Evolutionary conservation across 92 coral and sea anemone genomes (phyloP).

Genomic region (Paramuricea clavata): DNA sequence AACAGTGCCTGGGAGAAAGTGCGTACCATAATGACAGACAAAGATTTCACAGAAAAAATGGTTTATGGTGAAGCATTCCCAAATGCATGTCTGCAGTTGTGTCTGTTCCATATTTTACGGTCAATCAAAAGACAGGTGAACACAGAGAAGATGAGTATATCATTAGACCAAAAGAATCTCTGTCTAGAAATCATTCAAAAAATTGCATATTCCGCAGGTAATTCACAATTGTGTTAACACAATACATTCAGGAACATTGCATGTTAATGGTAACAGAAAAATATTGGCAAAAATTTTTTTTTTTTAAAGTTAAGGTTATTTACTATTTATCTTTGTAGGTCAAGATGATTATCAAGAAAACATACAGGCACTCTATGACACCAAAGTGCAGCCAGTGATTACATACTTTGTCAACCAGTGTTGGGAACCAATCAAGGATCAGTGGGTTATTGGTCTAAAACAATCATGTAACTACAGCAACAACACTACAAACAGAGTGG

Average conservation of each 20-base stretch:
- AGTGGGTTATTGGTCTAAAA: no score
- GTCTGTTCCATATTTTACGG: constrained; percentile 53
- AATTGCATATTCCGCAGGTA: neutral
- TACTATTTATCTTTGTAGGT: neutral
- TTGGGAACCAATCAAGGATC: no score
- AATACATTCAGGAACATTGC: no score
- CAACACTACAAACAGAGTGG: no score
- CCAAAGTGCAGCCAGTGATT: no score
- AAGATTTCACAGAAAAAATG: constrained; percentile 50
- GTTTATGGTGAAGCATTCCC: constrained; percentile 50
- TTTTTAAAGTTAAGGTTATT: neutral
- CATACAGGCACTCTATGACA: neutral
- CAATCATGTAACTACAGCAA: no score
- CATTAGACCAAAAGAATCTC: constrained; percentile 24
- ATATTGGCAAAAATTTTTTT: neutral
- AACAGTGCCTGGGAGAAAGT: constrained; percentile 39
- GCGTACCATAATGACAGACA: constrained; percentile 53
- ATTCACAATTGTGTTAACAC: no score
- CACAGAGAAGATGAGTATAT: constrained; percentile 54
- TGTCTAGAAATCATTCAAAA: neutral
- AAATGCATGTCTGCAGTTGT: constrained; percentile 36
- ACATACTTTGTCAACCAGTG: no score
- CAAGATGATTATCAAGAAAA: neutral
- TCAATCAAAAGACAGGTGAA: constrained; percentile 39
- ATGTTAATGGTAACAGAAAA: neutral